Evolutionary conservation across 2,888 invertebrate genomes (phyloP), one percentile per base, ranked within the genome.

Genomic region (Orthonychiurus folsomi): DNA sequence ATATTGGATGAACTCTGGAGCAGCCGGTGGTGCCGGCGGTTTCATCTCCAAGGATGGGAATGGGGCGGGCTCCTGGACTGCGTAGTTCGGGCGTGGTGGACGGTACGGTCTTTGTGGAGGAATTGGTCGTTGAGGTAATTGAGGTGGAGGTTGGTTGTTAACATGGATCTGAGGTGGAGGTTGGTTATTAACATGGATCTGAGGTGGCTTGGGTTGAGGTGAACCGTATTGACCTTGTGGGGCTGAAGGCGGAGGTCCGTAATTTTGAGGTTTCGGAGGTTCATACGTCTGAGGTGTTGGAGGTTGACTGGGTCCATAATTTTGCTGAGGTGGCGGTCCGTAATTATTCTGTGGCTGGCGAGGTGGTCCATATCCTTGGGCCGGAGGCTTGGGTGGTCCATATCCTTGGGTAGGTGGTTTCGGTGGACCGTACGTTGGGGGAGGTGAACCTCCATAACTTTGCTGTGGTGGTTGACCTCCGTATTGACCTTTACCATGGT

Each of bases 331-430:
- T 12, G 28, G 56, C 1, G 56, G 56, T n/a, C n/a, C n/a, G n/a
- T n/a, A n/a, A n/a, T n/a, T n/a, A n/a, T n/a, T n/a, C 25, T 52
- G 50, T 54, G 53, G 54, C n/a, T 60, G 62, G 1, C 20, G 27
- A 61, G 37, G 59, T 50, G 24, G 54, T 15, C 23, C 50, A 55
- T 23, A 25, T 23, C 12, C n/a, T 23, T 18, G 37, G 5, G 52
- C 9, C 3, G 52, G 21, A 12, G 37, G 37, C 15, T 37, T 5
- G 9, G 52, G 52, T 20, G 52, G 52, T 20, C 5, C 5, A 23
- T 52, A 52, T 52, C 52, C 52, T 23, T 5, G 9, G 15, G 37
- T 5, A 9, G 37, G 37, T 5, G 37, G 9, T 9, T 5, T 5
- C 15, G 37, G 37, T 37, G 37, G 37, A 5, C 37, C 37, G 15